A percentile compares a stretch with the other conserved stretches of the same genome.
phyloP scores from a whole-genome alignment of 2,888 invertebrate species.

The Caenorhabditis afra region DNA sequence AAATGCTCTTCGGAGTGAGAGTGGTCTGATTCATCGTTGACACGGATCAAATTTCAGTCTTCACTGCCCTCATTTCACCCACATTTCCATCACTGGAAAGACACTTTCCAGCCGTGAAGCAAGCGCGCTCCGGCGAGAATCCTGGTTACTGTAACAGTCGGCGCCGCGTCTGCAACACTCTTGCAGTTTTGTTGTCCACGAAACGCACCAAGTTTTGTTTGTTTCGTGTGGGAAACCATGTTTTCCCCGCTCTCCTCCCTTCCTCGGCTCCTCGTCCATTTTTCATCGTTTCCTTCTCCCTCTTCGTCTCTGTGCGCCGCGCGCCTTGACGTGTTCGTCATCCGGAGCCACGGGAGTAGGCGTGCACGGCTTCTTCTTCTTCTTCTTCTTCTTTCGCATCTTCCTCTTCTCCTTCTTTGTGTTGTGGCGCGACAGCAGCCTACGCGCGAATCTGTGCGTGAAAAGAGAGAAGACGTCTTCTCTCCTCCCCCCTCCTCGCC shows the following conservation, averaged over 20 bases:
- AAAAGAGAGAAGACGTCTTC: slow-evolving; percentile 20
- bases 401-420: slow-evolving; percentile 40
- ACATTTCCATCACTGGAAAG: background rate
- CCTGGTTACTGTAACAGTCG: too few species aligned
- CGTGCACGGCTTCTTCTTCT: slow-evolving; percentile 5
- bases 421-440: slow-evolving; percentile 18
- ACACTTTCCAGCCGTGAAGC: too few species aligned
- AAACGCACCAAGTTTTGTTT: slow-evolving; percentile 17
- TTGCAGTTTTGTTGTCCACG: too few species aligned
- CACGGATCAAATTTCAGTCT: slow-evolving; percentile 30
- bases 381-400: slow-evolving; percentile 17
- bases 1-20: slow-evolving; percentile 20
- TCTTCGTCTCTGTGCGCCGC: slow-evolving; percentile 20
- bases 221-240: slow-evolving; percentile 11
- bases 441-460: slow-evolving; percentile 32
- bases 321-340: slow-evolving; percentile 50
- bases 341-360: slow-evolving; percentile 11
- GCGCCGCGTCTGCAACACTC: too few species aligned
- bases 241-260: background rate
- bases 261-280: slow-evolving; percentile 23
- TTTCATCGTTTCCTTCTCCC: slow-evolving; percentile 36
- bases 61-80: background rate
- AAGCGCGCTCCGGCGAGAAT: too few species aligned
- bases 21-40: slow-evolving; percentile 41
- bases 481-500: slow-evolving; percentile 21